Evolutionary conservation across 2,888 invertebrate genomes (phyloP).

Genomic region (Lagria hirta): DNA sequence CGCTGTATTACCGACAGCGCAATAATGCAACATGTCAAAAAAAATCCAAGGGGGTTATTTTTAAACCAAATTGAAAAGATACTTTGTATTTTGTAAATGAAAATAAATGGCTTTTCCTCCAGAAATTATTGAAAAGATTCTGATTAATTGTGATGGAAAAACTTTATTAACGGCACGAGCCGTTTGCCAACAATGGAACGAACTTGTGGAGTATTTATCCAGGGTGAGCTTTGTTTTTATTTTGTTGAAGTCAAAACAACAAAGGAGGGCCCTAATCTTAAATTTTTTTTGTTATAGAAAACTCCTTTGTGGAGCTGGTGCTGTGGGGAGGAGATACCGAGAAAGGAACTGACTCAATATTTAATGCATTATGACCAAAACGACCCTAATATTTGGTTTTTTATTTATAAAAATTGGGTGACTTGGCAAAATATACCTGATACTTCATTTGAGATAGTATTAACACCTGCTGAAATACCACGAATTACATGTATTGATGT

Average conservation of each 20-base stretch:
- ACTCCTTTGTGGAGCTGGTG: conserved; percentile 49
- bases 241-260: conserved; percentile 18
- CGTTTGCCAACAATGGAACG: conserved; percentile 41
- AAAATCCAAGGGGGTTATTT: conserved; percentile 16
- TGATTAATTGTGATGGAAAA: conserved; percentile 48
- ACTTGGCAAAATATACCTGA: conserved; percentile 46
- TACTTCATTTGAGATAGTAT: conserved; percentile 43
- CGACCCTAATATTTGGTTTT: conserved; percentile 43
- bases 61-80: conserved; percentile 14
- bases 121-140: conserved; percentile 50
- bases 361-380: conserved; percentile 40
- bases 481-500: conserved; percentile 48
- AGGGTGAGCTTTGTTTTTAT: conserved; percentile 38
- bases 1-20: conserved; percentile 4
- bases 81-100: conserved; percentile 11
- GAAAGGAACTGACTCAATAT: conserved; percentile 47
- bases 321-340: conserved; percentile 48
- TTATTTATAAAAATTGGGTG: conserved; percentile 49
- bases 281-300: conserved; percentile 39
- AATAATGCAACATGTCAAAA: conserved; percentile 8
- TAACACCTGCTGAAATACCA: conserved; percentile 45
- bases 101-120: conserved; percentile 44
- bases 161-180: conserved; percentile 46
- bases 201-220: conserved; percentile 46
- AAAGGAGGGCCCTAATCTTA: neutral